Evolutionary conservation across 2,113 vertebrate species (phyloP), one percentile per base, ranked within the genome.

Genomic region (Tiliqua scincoides): DNA sequence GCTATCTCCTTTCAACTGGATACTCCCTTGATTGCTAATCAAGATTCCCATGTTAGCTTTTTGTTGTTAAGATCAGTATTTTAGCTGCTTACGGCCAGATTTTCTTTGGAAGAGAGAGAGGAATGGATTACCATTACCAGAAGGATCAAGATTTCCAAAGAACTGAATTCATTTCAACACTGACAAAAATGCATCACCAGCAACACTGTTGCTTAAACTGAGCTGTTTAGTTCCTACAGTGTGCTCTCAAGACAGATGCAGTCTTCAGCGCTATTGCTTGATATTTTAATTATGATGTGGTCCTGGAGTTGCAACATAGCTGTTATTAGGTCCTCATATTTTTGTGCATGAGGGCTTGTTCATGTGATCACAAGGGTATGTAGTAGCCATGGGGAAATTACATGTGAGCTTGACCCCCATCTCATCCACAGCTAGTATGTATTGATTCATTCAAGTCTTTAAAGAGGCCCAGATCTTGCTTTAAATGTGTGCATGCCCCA

Each of bases 11-110:
- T 87, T 90, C 54, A 61, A 83, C 87, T 6, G 1, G 85, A 40
- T 91, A 89, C 72, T 93, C 54, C 57, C 82, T 86, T n/a, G 68
- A 79, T 62, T 88, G 65, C 82, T 89, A 79, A 71, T 89, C 70
- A 85, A 35, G 62, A 79, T 21, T 89, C 25, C 65, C 59, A 85
- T 88, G 30, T 32, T 83, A 68, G 27, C 61, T 6, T 5, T 78
- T 68, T 90, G 37, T 43, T n/a, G 3, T 25, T 87, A 61, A 1
- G 4, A 25, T 8, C 87, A 70, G 63, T 0, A 54, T 32, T 68
- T 85, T 80, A 89, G 86, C 32, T 82, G 8, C 62, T 27, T 48
- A 48, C 12, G 61, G 57, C 6, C 83, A 62, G 43, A 75, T 81
- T 89, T 88, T 43, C 35, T 32, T 83, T 88, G 61, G 48, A 78